Conservation (phyloP, 2,797 vertebrate genomes). For the Astyanax mexicanus region DNA sequence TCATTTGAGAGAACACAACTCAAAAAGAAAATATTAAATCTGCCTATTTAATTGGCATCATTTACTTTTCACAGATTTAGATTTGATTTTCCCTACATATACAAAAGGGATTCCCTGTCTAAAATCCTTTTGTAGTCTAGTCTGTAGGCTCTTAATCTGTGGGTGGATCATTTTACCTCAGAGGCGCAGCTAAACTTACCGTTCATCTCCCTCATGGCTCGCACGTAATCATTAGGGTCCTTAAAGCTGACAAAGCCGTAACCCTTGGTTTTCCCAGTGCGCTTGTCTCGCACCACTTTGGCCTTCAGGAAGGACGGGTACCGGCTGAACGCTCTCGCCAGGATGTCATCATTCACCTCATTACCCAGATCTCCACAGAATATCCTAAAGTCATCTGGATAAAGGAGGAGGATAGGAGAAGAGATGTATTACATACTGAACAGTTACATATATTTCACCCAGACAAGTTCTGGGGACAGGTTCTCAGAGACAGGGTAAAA, state of each 20-base stretch:
- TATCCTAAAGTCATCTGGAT: conserved; percentile 90
- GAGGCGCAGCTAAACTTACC: conserved; percentile 72
- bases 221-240: conserved; percentile 92
- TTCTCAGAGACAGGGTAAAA: not conserved
- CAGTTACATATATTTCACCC: too few species aligned
- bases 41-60: too few species aligned
- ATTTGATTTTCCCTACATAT: not conserved
- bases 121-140: not conserved
- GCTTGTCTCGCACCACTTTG: conserved; percentile 92
- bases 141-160: too few species aligned
- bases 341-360: conserved; percentile 92
- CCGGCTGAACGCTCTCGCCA: conserved; percentile 90
- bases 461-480: too few species aligned
- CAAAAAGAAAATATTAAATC: too few species aligned
- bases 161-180: not conserved
- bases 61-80: not conserved
- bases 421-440: too few species aligned
- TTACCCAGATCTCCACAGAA: conserved; percentile 94
- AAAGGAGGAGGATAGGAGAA: not conserved
- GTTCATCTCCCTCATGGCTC: conserved; percentile 95
- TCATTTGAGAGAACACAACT: too few species aligned
- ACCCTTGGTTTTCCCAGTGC: conserved; percentile 93
- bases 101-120: not conserved
- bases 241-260: conserved; percentile 96
- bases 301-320: conserved; percentile 94